Percentiles rank a stretch among this genome's conserved stretches.
Evolutionary conservation across 2,113 vertebrate genomes (phyloP).

Genomic region (Oreochromis tanganicae): DNA sequence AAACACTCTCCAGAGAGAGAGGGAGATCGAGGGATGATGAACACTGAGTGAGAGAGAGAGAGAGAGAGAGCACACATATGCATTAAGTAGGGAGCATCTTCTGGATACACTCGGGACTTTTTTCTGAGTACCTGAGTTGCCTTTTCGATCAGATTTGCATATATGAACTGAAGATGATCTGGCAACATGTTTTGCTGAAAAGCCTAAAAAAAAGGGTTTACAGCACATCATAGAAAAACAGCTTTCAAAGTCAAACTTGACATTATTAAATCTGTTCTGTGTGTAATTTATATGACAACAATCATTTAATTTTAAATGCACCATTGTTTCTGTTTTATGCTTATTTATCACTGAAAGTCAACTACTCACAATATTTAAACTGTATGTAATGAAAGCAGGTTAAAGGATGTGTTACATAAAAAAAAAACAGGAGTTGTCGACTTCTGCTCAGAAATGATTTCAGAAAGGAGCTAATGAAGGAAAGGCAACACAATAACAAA

Average conservation of each 20-base stretch:
- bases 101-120: background rate
- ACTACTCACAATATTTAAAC: background rate
- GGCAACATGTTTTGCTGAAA: background rate
- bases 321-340: background rate
- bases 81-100: constrained; percentile 19
- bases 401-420: background rate
- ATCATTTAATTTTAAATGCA: background rate
- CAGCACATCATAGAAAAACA: background rate
- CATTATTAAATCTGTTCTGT: background rate
- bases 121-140: background rate
- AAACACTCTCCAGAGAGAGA: constrained; percentile 53
- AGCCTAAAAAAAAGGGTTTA: background rate
- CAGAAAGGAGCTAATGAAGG: background rate
- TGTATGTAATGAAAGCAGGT: background rate
- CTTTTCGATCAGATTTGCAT: constrained; percentile 22
- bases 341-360: background rate
- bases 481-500: background rate
- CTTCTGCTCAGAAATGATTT: background rate
- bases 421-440: background rate
- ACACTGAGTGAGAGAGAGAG: background rate
- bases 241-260: background rate
- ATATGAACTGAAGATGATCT: background rate
- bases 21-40: background rate
- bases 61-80: background rate
- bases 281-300: background rate